phyloP scores from a whole-genome alignment of 2,113 vertebrate species.

The chimpanzee (Pan troglodytes) region NHGRI_mPanTro3-v2.1_pri NC_072402.2:70521001-70521500 shows the following conservation, averaged over 20 bases:
- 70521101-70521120: neutral
- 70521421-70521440: neutral
- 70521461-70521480: neutral
- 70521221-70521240: neutral
- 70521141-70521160: neutral
- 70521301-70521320: neutral
- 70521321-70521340: neutral
- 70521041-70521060: too few species aligned
- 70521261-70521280: neutral
- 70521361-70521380: neutral
- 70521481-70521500: neutral
- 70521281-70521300: neutral
- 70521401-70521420: neutral
- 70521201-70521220: neutral
- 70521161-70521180: neutral
- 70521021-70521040: too few species aligned
- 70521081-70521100: too few species aligned
- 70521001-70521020: too few species aligned
- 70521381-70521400: neutral
- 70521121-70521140: neutral
- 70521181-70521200: neutral
- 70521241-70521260: neutral
- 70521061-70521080: too few species aligned
- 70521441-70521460: neutral
- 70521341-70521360: neutral